These are phyloP conservation scores for Drosophila pseudoananassae DNA, from an alignment of 1,140 invertebrate genomes.

Conservation along the genomic window DNA sequence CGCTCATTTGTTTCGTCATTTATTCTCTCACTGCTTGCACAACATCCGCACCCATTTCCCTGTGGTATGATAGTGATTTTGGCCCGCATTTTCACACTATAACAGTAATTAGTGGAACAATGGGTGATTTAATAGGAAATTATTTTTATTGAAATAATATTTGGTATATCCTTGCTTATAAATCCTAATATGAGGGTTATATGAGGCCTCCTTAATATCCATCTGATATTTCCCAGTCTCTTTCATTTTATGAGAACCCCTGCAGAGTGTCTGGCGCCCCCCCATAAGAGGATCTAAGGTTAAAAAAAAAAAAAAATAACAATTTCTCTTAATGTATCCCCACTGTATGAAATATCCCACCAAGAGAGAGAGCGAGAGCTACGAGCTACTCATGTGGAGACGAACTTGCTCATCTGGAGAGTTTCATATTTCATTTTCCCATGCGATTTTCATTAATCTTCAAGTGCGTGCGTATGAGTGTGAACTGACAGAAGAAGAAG, in stretches of 20 bases:
- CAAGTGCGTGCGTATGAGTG: conserved; percentile 16
- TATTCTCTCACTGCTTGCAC: conserved; percentile 33
- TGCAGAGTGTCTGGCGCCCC: conserved; percentile 31
- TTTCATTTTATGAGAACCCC: conserved; percentile 22
- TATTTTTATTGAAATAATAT: too few species aligned
- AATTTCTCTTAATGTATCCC: conserved; percentile 2
- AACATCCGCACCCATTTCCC: conserved; percentile 1
- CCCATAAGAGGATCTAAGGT: conserved; percentile 17
- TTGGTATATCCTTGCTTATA: too few species aligned
- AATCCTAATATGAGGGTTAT: too few species aligned
- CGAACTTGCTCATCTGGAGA: conserved; percentile 25
- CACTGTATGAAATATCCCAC: conserved; percentile 5
- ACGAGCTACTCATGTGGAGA: conserved; percentile 37
- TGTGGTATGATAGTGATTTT: not conserved
- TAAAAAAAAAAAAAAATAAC: not conserved
- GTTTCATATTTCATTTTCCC: conserved; percentile 74
- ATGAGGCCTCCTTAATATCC: not conserved
- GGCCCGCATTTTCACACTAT: conserved; percentile 32
- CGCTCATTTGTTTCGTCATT: conserved; percentile 37
- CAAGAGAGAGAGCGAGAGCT: conserved; percentile 13
- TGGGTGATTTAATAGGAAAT: not conserved
- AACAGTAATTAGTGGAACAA: conserved; percentile 12
- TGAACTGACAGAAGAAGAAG: conserved; percentile 4
- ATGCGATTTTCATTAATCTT: conserved; percentile 74
- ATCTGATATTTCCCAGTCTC: not conserved